Evolutionary conservation across 2,797 vertebrate genomes (phyloP), one percentile per base, ranked within the genome.

Genomic region (Jordanella pulchra): DNA sequence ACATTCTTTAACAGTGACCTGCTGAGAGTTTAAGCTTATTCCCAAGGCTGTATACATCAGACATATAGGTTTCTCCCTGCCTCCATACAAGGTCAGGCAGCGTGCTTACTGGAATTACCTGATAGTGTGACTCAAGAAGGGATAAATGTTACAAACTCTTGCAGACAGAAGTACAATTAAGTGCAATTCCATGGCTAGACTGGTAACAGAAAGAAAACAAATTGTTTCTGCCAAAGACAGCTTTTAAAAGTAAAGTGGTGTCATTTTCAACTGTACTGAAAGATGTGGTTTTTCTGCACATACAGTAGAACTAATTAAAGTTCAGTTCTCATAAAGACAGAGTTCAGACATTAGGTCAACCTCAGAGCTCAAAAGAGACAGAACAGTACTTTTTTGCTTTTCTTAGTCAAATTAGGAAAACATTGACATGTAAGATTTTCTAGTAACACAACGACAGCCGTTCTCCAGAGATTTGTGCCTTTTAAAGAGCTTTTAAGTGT

Each of bases 1-100:
- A 93, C 88, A 93, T 92, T 94, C 91, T 92, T 92, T 81, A 80
- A 86, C 79, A 71, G 83, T 67, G 76, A 80, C 88, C 90, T 69
- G 75, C 84, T 89, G 89, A 72, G 89, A 91, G 83, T 83, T 80
- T 69, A 86, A 83, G 82, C 68, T 54, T 70, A 60, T 30, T 83
- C 89, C 80, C 81, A 78, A 72, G 80, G 90, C 81, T 80, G 67
- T 84, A 70, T 84, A 77, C 76, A 67, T 89, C 88, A 88, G 79
- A 78, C 50, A 73, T 72, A 73, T 71, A 87, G 86, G 84, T 81
- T 76, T 65, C 54, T 55, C 70, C 54, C 73, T 13, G 56, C 64
- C 63, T 77, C 78, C 73, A 70, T 75, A 73, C 53, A 4, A 84
- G 72, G 82, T 77, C 78, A 87, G 84, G 75, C 71, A 74, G 78